Percentiles rank a stretch among this genome's conserved stretches.
Evolutionary conservation across 2,113 vertebrate species (phyloP).

Genomic region (Rhagologus leucostigma): DNA sequence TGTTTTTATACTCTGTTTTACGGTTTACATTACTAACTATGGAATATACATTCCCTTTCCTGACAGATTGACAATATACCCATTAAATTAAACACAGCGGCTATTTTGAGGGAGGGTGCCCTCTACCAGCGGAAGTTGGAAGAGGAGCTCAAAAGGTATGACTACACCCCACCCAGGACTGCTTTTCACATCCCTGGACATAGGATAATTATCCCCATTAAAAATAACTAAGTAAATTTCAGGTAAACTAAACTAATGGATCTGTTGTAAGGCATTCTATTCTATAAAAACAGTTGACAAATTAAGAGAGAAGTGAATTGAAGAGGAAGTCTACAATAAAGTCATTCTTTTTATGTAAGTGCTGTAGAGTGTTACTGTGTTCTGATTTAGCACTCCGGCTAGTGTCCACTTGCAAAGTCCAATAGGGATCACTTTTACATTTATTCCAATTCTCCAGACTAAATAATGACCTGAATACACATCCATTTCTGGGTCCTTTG

Average conservation of each 20-base stretch:
- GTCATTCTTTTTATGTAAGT: neutral
- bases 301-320: neutral
- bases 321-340: neutral
- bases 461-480: neutral
- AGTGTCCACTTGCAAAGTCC: neutral
- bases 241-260: neutral
- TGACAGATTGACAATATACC: slow-evolving; percentile 74
- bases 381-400: neutral
- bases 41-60: neutral
- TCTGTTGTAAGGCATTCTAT: neutral
- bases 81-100: slow-evolving; percentile 85
- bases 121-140: slow-evolving; percentile 80
- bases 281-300: neutral
- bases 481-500: neutral
- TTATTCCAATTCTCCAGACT: neutral
- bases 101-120: slow-evolving; percentile 84
- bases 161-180: neutral
- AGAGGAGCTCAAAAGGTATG: slow-evolving; percentile 82
- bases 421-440: neutral
- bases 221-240: neutral
- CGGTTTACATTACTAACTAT: slow-evolving; percentile 27
- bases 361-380: neutral
- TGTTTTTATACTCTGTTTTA: slow-evolving; percentile 19
- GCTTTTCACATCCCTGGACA: neutral
- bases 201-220: neutral